Conservation (phyloP, 2,888 invertebrate genomes). For the Glaucopsyche alexis region DNA sequence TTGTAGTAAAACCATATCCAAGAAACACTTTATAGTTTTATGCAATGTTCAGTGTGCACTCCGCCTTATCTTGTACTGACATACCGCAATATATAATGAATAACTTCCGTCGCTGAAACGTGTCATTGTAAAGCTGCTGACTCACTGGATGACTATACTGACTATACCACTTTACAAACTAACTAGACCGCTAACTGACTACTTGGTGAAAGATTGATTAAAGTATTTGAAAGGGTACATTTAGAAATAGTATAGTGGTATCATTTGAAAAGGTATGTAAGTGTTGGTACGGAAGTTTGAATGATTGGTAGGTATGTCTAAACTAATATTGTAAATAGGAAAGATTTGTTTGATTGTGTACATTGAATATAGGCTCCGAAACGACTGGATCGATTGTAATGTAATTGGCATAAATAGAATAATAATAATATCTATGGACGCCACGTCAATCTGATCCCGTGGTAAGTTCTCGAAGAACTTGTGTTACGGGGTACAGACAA, state of each 20-base stretch:
- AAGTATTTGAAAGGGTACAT: not conserved
- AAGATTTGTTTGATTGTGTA: no score
- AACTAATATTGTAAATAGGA: no score
- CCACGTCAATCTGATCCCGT: no score
- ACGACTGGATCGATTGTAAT: no score
- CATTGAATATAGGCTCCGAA: no score
- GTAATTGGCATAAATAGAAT: no score
- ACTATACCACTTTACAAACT: constrained; percentile 26
- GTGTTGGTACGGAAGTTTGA: not conserved
- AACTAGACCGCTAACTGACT: not conserved
- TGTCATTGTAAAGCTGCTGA: constrained; percentile 48
- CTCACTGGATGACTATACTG: constrained; percentile 38
- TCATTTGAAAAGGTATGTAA: not conserved
- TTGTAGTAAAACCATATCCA: not conserved
- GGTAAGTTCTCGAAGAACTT: no score
- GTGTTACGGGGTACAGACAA: no score
- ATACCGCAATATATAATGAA: constrained; percentile 59
- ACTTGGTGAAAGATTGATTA: constrained; percentile 4
- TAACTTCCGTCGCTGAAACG: constrained; percentile 63
- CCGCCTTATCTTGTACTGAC: constrained; percentile 45
- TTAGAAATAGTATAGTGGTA: not conserved
- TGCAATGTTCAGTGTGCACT: constrained; percentile 38
- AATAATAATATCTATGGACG: no score
- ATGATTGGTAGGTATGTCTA: no score
- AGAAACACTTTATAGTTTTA: constrained; percentile 6